Base-by-base conservation (phyloP, 64 coral and sea anemone species). In the Montipora foliosa region DNA sequence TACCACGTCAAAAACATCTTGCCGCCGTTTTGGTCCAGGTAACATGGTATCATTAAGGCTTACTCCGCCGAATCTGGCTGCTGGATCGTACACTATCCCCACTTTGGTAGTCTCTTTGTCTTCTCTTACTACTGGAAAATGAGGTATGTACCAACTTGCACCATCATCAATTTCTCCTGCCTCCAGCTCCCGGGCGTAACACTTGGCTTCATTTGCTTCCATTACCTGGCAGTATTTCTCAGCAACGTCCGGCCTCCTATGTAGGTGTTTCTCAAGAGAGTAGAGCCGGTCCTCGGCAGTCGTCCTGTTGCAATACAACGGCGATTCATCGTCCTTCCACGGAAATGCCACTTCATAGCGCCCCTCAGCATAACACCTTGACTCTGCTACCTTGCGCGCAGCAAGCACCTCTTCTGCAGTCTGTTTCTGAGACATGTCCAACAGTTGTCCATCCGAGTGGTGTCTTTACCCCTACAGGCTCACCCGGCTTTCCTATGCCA, bases 141-240 rank as follows among this genome's bases (percentile, higher is more conserved):
- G 79, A 48, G 88, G 70, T 22, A 91, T 74, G 16, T 79, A 79
- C 67, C 77, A 94, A 25, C 78, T 61, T 6, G 67, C 3, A 24
- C 15, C 19, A 48, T 89, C 67, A 69, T 74, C 79, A 44, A 50
- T 17, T 44, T 75, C 55, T 69, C 60, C 74, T 19, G 10, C 60
- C 14, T 74, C 67, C 24, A 89, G 2, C 57, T 89, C 89, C 29
- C 60, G 10, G 6, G 80, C 49, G 52, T 91, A 95, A 3, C 71
- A 75, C 79, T 92, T 92, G 47, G 83, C 58, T 22, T 47, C 81
- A 62, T 53, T 92, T 45, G 81, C 71, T 14, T 78, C 49, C 80
- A 92, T 21, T 19, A 83, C 93, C 73, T 94, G 19, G 17, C 44
- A 59, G 29, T 94, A 94, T 87, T 83, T 83, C 52, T 89, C 60